Percentiles rank a stretch among this genome's conserved stretches.
Evolutionary conservation across 2,888 invertebrate species (phyloP).

Genomic region (Julus scandinavius): DNA sequence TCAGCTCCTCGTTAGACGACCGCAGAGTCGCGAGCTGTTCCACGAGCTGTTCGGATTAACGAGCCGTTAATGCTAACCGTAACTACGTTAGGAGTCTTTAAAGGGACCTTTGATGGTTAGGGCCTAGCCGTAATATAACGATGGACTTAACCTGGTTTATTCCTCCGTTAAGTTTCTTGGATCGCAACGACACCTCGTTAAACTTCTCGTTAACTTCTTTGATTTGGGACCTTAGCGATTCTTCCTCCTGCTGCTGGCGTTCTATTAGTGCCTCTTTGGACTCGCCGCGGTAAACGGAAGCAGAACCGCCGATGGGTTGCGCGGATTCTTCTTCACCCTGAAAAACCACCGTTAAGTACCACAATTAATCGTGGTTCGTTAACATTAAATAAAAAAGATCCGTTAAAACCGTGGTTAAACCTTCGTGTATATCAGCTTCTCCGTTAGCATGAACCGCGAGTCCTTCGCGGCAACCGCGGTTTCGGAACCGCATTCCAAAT

Average conservation of each 20-base stretch:
- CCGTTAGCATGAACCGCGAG: conserved; percentile 9
- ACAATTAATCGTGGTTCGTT: no score
- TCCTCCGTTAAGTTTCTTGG: conserved; percentile 64
- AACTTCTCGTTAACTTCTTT: conserved; percentile 63
- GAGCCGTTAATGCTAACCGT: no score
- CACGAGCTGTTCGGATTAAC: no score
- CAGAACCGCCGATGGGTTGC: background rate
- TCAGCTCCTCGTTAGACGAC: background rate
- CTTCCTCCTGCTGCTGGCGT: conserved; percentile 37
- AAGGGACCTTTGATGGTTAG: no score
- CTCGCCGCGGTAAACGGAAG: background rate
- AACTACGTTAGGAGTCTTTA: no score
- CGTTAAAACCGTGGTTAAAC: background rate
- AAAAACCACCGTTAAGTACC: background rate
- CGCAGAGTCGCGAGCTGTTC: no score
- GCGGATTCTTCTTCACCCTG: background rate
- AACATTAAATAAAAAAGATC: background rate
- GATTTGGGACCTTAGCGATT: conserved; percentile 58
- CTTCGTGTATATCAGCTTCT: conserved; percentile 24
- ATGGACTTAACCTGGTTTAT: conserved; percentile 63
- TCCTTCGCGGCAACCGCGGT: background rate
- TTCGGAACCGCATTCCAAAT: no score
- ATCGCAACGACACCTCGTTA: conserved; percentile 59
- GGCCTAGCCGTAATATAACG: no score
- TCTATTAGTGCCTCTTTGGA: conserved; percentile 46